Conservation (phyloP, 2,113 vertebrate species). For the Brevimyrus niger region DNA sequence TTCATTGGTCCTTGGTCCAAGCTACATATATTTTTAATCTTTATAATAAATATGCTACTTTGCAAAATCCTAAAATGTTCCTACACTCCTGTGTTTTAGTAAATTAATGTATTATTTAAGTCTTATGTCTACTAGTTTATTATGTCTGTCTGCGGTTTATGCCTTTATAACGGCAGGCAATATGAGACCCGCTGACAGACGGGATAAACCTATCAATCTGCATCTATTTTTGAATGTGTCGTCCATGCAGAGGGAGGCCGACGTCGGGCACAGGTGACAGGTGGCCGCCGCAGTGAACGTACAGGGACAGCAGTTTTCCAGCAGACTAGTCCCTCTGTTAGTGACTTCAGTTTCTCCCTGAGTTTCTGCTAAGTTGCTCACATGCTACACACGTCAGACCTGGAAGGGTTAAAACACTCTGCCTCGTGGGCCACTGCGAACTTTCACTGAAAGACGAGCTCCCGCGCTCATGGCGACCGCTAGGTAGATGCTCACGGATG, state of each 20-base stretch:
- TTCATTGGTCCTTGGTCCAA: background rate
- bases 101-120: background rate
- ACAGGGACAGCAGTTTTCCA: background rate
- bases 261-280: background rate
- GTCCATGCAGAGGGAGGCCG: background rate
- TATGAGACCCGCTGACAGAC: background rate
- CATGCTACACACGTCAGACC: background rate
- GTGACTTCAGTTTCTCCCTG: background rate
- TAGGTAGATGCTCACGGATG: background rate
- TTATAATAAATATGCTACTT: background rate
- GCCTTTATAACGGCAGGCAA: background rate
- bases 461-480: background rate
- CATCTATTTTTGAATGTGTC: background rate
- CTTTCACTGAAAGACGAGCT: conserved; percentile 1
- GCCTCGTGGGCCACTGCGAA: background rate
- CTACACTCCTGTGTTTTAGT: background rate
- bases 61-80: background rate
- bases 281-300: no score
- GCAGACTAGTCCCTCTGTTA: background rate
- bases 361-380: background rate
- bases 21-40: background rate
- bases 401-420: background rate
- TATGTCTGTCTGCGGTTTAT: background rate
- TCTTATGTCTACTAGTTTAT: background rate
- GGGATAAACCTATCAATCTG: background rate